These are phyloP conservation scores for Hozukius guyotensis DNA, from an alignment of 2,797 vertebrate genomes.

Conservation along the genomic window DNA sequence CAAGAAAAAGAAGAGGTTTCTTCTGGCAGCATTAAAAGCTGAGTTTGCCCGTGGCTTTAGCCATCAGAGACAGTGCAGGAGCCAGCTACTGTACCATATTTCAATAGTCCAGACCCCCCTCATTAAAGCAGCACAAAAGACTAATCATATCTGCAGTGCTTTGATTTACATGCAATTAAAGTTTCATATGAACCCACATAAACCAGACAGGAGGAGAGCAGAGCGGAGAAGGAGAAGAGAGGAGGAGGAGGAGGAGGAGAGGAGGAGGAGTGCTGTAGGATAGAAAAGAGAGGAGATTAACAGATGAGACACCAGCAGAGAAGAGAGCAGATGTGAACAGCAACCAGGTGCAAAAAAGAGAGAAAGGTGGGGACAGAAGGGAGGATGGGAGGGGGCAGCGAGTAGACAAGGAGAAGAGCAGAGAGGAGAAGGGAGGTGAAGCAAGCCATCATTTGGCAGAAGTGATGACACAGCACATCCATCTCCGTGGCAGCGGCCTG, in stretches of 20 bases:
- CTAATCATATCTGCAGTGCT: conserved; percentile 74
- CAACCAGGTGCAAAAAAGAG: not conserved
- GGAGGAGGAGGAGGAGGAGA: conserved; percentile 8
- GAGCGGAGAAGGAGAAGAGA: conserved; percentile 13
- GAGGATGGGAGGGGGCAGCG: no score
- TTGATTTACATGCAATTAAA: conserved; percentile 82
- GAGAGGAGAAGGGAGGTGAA: conserved; percentile 42
- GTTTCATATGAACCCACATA: conserved; percentile 74
- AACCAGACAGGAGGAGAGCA: conserved; percentile 37
- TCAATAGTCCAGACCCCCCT: conserved; percentile 64
- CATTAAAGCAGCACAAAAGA: conserved; percentile 79
- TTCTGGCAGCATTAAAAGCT: conserved; percentile 18
- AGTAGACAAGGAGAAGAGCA: not conserved
- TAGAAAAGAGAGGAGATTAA: conserved; percentile 35
- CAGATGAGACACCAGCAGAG: conserved; percentile 29
- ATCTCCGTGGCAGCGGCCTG: conserved; percentile 72
- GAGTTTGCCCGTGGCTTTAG: conserved; percentile 32
- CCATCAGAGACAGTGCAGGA: conserved; percentile 36
- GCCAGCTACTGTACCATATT: conserved; percentile 33
- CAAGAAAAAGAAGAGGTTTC: not conserved
- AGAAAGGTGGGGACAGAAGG: conserved; percentile 10
- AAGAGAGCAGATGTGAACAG: conserved; percentile 43
- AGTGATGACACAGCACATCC: conserved; percentile 78
- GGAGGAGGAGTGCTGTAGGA: conserved; percentile 11
- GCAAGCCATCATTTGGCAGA: conserved; percentile 68